Percentiles rank a stretch among this genome's conserved stretches.
Conservation (phyloP, 1,140 invertebrate genomes). For the Zaprionus ornatus region DNA sequence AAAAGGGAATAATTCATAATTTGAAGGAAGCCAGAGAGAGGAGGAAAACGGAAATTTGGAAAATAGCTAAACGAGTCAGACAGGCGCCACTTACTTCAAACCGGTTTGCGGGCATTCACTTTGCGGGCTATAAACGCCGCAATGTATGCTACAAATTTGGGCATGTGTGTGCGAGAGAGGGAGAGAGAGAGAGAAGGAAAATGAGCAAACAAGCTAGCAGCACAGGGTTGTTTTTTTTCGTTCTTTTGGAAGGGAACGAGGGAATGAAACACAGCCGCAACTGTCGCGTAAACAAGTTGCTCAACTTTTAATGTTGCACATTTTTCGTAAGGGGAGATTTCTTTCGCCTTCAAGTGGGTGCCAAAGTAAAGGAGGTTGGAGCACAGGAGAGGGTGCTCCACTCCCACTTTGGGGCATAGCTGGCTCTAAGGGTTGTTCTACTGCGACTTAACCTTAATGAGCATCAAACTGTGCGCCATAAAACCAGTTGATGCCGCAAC, state of each 20-base stretch:
- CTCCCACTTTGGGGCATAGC: background rate
- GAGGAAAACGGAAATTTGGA: slow-evolving; percentile 17
- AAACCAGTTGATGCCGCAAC: slow-evolving; percentile 38
- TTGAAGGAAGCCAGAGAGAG: slow-evolving; percentile 6
- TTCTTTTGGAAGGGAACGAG: slow-evolving; percentile 26
- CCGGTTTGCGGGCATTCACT: slow-evolving; percentile 31
- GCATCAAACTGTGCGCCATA: slow-evolving; percentile 55
- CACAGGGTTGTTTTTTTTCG: slow-evolving; percentile 29
- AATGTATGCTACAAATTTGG: slow-evolving; percentile 54
- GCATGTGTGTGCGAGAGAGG: background rate
- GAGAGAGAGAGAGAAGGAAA: background rate
- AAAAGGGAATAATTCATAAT: slow-evolving; percentile 57
- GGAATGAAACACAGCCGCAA: slow-evolving; percentile 40
- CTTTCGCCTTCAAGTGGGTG: slow-evolving; percentile 36
- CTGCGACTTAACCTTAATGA: slow-evolving; percentile 53
- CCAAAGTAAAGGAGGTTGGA: slow-evolving; percentile 4
- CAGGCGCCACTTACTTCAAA: slow-evolving; percentile 35
- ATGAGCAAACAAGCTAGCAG: background rate
- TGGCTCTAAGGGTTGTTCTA: slow-evolving; percentile 39
- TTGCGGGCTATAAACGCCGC: slow-evolving; percentile 41
- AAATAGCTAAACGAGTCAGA: slow-evolving; percentile 47
- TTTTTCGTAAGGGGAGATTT: slow-evolving; percentile 28
- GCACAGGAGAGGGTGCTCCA: background rate
- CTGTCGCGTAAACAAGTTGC: slow-evolving; percentile 60
- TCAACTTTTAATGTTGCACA: slow-evolving; percentile 64